Evolutionary conservation across 2,113 vertebrate species (phyloP).

Genomic region (Cranoglanis bouderius): DNA sequence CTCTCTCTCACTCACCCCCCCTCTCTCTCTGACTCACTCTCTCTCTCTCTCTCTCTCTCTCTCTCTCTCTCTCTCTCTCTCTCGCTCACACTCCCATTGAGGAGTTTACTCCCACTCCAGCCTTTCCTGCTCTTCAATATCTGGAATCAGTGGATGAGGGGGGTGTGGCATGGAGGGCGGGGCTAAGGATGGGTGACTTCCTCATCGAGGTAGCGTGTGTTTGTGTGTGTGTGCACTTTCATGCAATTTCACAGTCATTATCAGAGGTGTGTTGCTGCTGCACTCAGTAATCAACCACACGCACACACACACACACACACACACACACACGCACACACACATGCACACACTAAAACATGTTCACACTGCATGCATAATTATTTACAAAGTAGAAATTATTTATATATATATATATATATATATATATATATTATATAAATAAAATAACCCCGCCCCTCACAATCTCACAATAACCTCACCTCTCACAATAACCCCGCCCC

Average conservation of each 20-base stretch:
- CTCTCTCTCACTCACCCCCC: neutral
- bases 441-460: too few relatives aligned
- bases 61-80: constrained; percentile 28
- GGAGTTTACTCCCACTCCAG: constrained; percentile 90
- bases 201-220: constrained; percentile 82
- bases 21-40: neutral
- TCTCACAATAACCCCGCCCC: neutral
- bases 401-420: too few relatives aligned
- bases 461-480: neutral
- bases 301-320: too few relatives aligned
- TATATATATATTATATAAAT: too few relatives aligned
- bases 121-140: constrained; percentile 91
- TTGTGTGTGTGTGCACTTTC: neutral
- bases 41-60: constrained; percentile 5
- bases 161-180: constrained; percentile 88
- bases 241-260: neutral
- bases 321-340: too few relatives aligned
- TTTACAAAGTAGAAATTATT: neutral
- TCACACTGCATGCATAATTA: neutral
- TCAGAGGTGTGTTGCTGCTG: neutral
- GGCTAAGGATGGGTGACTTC: constrained; percentile 92
- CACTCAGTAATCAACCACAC: neutral
- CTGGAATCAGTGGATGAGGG: constrained; percentile 92
- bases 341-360: neutral
- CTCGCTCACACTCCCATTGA: constrained; percentile 92